phyloP scores from a whole-genome alignment of 2,113 vertebrate genomes.

The Neolamprologus sp. region DNA sequence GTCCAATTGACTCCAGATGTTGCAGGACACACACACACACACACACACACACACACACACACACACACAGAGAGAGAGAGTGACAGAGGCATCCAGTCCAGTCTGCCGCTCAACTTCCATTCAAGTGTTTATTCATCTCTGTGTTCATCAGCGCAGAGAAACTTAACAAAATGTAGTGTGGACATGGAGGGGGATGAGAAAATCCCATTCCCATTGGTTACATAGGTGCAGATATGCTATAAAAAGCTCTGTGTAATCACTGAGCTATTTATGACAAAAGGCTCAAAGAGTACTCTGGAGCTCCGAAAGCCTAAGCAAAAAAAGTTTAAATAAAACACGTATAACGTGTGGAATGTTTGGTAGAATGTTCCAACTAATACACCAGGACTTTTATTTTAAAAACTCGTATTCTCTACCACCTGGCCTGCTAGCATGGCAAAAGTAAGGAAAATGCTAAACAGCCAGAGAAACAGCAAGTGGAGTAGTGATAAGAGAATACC shows the following conservation, averaged over 20 bases:
- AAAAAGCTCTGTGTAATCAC: background rate
- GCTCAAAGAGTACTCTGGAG: background rate
- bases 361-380: background rate
- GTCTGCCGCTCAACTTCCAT: background rate
- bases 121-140: background rate
- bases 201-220: background rate
- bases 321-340: background rate
- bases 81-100: background rate
- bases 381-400: background rate
- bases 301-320: background rate
- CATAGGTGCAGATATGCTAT: background rate
- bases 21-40: background rate
- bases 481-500: background rate
- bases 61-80: background rate
- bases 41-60: background rate
- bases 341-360: background rate
- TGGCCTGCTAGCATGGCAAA: background rate
- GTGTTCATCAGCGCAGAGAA: background rate
- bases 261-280: background rate
- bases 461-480: background rate
- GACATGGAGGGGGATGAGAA: background rate
- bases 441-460: background rate
- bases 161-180: background rate
- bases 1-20: constrained; percentile 67
- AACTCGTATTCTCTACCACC: background rate